Conservation (phyloP, 2,113 vertebrate species). For the Larimichthys polyactis region DNA sequence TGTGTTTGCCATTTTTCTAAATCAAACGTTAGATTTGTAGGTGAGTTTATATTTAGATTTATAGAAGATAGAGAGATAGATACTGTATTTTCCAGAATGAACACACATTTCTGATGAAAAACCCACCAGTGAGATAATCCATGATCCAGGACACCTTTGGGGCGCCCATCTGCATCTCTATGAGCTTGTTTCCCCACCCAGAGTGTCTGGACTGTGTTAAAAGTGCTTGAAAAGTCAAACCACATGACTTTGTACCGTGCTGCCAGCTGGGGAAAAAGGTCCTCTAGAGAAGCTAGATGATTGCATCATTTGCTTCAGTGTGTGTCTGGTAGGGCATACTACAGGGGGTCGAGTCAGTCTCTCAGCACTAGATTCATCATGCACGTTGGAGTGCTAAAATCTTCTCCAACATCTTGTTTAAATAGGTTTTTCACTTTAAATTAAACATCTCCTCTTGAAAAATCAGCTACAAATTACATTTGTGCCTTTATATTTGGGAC, state of each 20-base stretch:
- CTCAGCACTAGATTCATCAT: neutral
- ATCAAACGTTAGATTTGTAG: neutral
- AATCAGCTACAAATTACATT: neutral
- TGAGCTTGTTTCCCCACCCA: conserved; percentile 31
- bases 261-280: conserved; percentile 32
- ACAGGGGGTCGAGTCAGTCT: conserved; percentile 31
- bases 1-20: neutral
- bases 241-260: neutral
- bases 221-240: conserved; percentile 57
- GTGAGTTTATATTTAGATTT: neutral
- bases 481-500: neutral
- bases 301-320: conserved; percentile 60
- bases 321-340: conserved; percentile 53
- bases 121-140: conserved; percentile 41
- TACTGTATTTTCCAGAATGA: neutral
- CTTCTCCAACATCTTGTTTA: neutral
- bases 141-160: conserved; percentile 38
- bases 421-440: conserved; percentile 5
- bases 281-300: conserved; percentile 24
- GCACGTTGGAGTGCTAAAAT: conserved; percentile 3
- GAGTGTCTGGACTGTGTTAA: conserved; percentile 39
- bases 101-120: neutral
- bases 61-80: neutral
- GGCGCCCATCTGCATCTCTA: conserved; percentile 47
- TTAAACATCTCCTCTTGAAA: conserved; percentile 18